A percentile compares a stretch with the other conserved stretches of the same genome.
phyloP scores from a whole-genome alignment of 2,113 vertebrate genomes.

The Oncorhynchus gorbuscha region DNA sequence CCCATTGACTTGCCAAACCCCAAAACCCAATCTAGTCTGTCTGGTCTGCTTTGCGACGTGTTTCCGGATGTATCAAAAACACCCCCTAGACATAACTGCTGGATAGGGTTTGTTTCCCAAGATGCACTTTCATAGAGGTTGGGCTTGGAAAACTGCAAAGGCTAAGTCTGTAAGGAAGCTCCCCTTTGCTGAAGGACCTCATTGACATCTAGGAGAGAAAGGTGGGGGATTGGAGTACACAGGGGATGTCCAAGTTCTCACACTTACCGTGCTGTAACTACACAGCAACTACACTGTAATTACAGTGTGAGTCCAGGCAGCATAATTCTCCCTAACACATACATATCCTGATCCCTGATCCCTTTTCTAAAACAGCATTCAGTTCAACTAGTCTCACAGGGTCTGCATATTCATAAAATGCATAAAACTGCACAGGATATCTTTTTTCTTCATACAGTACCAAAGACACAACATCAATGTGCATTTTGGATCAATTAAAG shows the following conservation, averaged over 20 bases:
- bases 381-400: not conserved
- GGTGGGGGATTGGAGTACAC: not conserved
- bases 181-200: not conserved
- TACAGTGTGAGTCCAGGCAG: not conserved
- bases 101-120: not conserved
- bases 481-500: not conserved
- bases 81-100: not conserved
- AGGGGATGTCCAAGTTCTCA: not conserved
- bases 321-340: not conserved
- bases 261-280: not conserved
- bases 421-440: not conserved
- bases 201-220: not conserved
- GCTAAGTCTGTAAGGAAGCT: constrained; percentile 82
- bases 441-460: not conserved
- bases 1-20: too few relatives aligned
- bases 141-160: constrained; percentile 86
- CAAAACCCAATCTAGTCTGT: too few relatives aligned
- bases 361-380: not conserved
- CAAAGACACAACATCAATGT: not conserved
- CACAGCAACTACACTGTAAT: not conserved
- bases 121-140: constrained; percentile 48
- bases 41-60: too few relatives aligned
- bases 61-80: not conserved
- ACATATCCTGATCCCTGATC: not conserved
- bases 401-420: not conserved